Evolutionary conservation across 2,888 invertebrate species (phyloP), one percentile per base, ranked within the genome.

Genomic region (Lathronympha strigana): DNA sequence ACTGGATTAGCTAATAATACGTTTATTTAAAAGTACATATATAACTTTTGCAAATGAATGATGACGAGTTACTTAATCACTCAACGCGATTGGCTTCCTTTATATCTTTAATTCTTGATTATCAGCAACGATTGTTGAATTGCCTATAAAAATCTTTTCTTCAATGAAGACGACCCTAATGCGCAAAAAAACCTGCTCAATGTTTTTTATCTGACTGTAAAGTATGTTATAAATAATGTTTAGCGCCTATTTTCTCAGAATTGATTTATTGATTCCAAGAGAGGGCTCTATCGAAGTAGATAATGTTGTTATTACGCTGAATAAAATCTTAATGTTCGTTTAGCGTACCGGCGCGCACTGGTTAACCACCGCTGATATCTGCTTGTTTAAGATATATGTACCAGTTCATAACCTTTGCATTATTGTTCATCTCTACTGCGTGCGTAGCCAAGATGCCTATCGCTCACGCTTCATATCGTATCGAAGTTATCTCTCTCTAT

Each of bases 301-400:
- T 51, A 51, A 51, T 51, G 21, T 33, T 50, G 17, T 50, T 50
- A 50, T 50, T 50, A 19, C n/a, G 4, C 17, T 4, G 15, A 17
- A 28, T 50, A 17, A 31, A 25, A 31, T 28, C 3, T 15, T 9
- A 13, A 17, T 17, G 13, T 17, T n/a, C 36, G 40, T 28, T 25
- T 8, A 2, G 28, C 21, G 8, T 6, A 33, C 51, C 21, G 21
- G 51, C n/a, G 3, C 3, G 19, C 51, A 51, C 51, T 33, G 33
- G 51, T 21, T 6, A 6, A 6, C 8, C 31, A 21, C 8, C 3
- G 5, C 1, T 9, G 28, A 3, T 50, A 28, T 31, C 47, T 33
- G 5, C 3, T n/a, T 0, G 13, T 28, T 33, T 19, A 33, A 33
- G 11, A 51, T 33, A 15, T 17, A n/a, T 4, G 31, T 5, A 21